Percentiles rank a stretch among this genome's conserved stretches.
These are phyloP conservation scores for Bombyx mandarina DNA, from an alignment of 1,140 invertebrate species.

Conservation along the genomic window DNA sequence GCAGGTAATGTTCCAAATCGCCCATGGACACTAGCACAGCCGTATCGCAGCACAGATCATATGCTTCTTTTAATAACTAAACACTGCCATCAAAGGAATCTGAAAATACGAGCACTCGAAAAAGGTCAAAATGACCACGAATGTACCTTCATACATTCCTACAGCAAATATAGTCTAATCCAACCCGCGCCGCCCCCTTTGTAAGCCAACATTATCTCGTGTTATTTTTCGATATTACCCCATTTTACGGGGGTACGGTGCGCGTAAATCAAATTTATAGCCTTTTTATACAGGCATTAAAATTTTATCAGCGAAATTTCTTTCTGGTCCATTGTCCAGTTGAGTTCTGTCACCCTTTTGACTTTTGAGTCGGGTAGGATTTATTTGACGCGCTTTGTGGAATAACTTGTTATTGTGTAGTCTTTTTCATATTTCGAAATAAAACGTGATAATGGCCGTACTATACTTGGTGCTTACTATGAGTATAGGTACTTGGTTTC, in stretches of 20 bases:
- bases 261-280: conserved; percentile 69
- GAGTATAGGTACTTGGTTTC: too few relatives aligned
- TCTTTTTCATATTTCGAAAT: too few relatives aligned
- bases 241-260: conserved; percentile 47
- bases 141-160: conserved; percentile 9
- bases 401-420: too few relatives aligned
- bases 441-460: too few relatives aligned
- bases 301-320: conserved; percentile 67
- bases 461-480: too few relatives aligned
- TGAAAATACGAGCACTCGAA: neutral
- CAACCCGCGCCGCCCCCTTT: conserved; percentile 34
- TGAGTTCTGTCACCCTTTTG: conserved; percentile 38
- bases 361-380: conserved; percentile 25
- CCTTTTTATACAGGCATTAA: conserved; percentile 69
- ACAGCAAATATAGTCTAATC: conserved; percentile 29
- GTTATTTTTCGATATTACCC: conserved; percentile 67
- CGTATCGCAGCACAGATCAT: too few relatives aligned
- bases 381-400: conserved; percentile 1
- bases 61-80: neutral
- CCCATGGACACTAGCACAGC: too few relatives aligned
- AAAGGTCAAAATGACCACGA: neutral
- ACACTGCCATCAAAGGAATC: neutral
- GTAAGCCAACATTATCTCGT: conserved; percentile 65
- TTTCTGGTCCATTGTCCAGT: conserved; percentile 58
- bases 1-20: too few relatives aligned